A percentile compares a stretch with the other conserved stretches of the same genome.
These are phyloP conservation scores for Acanthosepion pharaonis DNA, from an alignment of 2,888 invertebrate genomes.

Conservation along the genomic window DNA sequence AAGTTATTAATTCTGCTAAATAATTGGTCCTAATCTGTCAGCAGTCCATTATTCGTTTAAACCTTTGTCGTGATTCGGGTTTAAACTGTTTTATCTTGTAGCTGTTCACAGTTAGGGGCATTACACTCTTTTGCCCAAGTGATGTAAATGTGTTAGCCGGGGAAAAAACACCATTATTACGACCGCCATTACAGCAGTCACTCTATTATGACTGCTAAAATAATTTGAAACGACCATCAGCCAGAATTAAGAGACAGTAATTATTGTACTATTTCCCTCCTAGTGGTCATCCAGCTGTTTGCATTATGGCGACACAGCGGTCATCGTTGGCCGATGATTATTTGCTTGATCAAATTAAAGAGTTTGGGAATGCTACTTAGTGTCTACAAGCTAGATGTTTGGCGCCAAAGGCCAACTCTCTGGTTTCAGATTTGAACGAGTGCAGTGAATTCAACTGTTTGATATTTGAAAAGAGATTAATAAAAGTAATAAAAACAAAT, in stretches of 20 bases:
- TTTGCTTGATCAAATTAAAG: not conserved
- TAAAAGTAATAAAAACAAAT: too few species aligned
- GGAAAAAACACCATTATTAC: not conserved
- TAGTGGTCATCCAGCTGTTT: constrained; percentile 33
- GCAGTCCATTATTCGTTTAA: not conserved
- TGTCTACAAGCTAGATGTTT: not conserved
- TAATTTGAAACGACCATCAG: not conserved
- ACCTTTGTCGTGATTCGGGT: not conserved
- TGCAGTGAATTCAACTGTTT: too few species aligned
- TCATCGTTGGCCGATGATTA: not conserved
- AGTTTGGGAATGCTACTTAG: not conserved
- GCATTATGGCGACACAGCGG: not conserved
- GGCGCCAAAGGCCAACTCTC: not conserved
- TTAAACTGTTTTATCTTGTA: not conserved
- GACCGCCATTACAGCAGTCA: not conserved
- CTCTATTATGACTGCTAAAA: not conserved
- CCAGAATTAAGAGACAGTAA: constrained; percentile 10
- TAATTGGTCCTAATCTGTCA: not conserved
- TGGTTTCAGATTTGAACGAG: not conserved
- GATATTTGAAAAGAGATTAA: too few species aligned
- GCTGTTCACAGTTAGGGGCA: not conserved
- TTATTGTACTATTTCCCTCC: constrained; percentile 33
- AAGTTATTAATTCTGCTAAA: not conserved
- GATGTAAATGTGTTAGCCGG: not conserved
- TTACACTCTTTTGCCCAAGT: not conserved